phyloP scores from a whole-genome alignment of 2,113 vertebrate species.

The Tyrannus savana region DNA sequence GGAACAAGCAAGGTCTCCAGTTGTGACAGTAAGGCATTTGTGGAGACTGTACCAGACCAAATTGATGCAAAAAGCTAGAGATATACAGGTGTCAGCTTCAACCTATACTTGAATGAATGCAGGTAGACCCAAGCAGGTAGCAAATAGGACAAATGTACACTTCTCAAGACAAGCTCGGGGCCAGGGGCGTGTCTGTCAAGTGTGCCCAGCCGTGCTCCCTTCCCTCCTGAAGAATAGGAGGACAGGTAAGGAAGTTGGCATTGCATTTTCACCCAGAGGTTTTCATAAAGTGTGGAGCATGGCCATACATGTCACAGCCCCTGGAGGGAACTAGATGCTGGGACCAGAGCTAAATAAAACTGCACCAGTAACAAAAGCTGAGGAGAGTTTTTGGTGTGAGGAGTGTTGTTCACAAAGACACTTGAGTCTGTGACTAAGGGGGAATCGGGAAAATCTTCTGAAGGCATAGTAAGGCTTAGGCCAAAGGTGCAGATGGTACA shows the following conservation, averaged over 20 bases:
- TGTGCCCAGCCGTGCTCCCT: neutral
- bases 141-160: accelerated
- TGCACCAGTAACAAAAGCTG: neutral
- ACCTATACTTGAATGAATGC: neutral
- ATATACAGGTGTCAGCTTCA: neutral
- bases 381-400: neutral
- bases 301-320: neutral
- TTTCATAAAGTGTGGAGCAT: neutral
- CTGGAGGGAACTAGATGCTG: neutral
- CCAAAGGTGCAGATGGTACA: neutral
- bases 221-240: neutral
- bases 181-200: accelerated
- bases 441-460: neutral
- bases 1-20: neutral
- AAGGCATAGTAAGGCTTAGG: neutral
- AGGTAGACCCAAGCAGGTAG: neutral
- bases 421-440: neutral
- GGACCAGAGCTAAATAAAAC: neutral
- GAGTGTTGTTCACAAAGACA: neutral
- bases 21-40: neutral
- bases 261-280: neutral
- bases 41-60: neutral
- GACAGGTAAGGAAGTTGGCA: no score
- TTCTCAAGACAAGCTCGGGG: accelerated
- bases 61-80: neutral